Evolutionary conservation across 2,888 invertebrate species (phyloP).

Genomic region (Heterodera filipjevi): DNA sequence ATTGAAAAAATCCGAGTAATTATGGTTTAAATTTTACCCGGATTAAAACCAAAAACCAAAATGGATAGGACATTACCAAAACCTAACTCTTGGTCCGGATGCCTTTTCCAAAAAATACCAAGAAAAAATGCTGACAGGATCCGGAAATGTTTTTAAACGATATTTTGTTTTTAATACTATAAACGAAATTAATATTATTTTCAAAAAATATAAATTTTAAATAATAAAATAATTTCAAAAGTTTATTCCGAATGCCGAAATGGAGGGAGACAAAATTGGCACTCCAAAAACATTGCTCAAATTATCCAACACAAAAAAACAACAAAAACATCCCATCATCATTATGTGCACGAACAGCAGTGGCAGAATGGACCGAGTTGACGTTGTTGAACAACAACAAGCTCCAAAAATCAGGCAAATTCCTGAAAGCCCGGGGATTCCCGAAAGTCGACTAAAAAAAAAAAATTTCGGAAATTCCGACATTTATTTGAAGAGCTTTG

Average conservation of each 20-base stretch:
- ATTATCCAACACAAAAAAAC: neutral
- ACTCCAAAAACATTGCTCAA: neutral
- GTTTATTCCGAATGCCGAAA: conserved; percentile 6
- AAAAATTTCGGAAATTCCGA: too few species aligned
- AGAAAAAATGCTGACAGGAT: too few species aligned
- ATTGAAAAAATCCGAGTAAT: too few species aligned
- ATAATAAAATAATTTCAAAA: neutral
- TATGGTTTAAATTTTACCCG: too few species aligned
- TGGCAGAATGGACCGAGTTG: neutral
- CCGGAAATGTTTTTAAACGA: too few species aligned
- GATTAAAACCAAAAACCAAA: too few species aligned
- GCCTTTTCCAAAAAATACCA: too few species aligned
- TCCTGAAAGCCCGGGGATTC: neutral
- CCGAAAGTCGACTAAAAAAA: too few species aligned
- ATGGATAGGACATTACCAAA: too few species aligned
- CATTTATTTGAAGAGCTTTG: neutral
- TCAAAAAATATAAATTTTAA: neutral
- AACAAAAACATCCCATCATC: neutral
- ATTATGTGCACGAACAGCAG: neutral
- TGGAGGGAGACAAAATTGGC: neutral
- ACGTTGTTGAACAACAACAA: neutral
- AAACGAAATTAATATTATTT: neutral
- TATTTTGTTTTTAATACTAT: too few species aligned
- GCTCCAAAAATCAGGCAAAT: neutral
- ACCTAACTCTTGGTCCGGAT: too few species aligned